These are phyloP conservation scores for Podarcis muralis DNA, from an alignment of 2,113 vertebrate species.

Conservation along the genomic window DNA sequence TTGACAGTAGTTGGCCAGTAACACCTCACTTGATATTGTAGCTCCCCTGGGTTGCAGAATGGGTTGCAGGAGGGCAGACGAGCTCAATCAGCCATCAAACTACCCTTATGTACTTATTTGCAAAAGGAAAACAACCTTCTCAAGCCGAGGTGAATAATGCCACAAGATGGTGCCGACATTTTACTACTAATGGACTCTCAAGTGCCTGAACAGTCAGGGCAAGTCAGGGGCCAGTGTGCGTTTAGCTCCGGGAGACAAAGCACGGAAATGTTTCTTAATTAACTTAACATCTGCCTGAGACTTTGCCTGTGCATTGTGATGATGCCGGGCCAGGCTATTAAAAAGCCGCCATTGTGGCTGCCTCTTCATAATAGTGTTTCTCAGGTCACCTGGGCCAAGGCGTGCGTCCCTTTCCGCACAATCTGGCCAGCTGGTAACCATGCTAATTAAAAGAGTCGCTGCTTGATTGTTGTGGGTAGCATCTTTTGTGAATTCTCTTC, in stretches of 20 bases:
- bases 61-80: neutral
- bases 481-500: accelerated
- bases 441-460: accelerated
- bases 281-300: neutral
- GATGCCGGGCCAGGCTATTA: accelerated
- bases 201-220: neutral
- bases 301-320: accelerated
- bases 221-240: neutral
- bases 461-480: neutral
- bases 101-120: no score
- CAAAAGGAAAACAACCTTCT: neutral
- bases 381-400: neutral
- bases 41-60: neutral
- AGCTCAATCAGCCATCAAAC: neutral
- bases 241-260: neutral
- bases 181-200: neutral
- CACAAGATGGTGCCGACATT: neutral
- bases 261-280: accelerated
- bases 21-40: neutral
- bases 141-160: neutral
- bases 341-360: neutral
- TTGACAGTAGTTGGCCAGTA: neutral
- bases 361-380: accelerated
- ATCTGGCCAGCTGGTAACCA: accelerated
- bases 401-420: accelerated